These are phyloP conservation scores for Ormyrus labotus DNA, from an alignment of 2,888 invertebrate genomes.

Conservation along the genomic window DNA sequence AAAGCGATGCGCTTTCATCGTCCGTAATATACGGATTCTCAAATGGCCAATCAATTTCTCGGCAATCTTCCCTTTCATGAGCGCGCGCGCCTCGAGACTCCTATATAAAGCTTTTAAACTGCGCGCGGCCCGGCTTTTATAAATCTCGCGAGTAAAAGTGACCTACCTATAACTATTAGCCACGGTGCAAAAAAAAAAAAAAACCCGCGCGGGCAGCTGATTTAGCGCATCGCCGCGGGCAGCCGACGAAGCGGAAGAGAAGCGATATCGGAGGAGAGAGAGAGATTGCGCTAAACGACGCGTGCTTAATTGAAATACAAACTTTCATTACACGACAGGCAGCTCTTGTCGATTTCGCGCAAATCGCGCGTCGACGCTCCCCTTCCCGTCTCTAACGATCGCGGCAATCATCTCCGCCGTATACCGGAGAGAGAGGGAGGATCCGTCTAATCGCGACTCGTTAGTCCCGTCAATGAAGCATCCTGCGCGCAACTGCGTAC, in stretches of 20 bases:
- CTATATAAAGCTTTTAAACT: not conserved
- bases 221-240: not conserved
- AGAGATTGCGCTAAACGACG: not conserved
- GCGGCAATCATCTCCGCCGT: no score
- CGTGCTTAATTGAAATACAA: slow-evolving; percentile 33
- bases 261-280: not conserved
- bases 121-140: no score
- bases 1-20: no score
- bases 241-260: slow-evolving; percentile 17
- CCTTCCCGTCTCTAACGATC: not conserved
- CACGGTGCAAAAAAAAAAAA: not conserved
- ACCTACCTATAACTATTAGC: not conserved
- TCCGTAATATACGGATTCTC: no score
- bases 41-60: not conserved
- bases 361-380: slow-evolving; percentile 7
- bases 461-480: slow-evolving; percentile 29
- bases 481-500: not conserved
- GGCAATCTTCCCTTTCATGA: not conserved
- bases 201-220: not conserved
- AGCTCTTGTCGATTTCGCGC: not conserved
- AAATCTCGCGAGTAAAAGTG: not conserved
- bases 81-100: not conserved
- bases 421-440: not conserved
- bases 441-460: slow-evolving; percentile 25
- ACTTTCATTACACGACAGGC: slow-evolving; percentile 30